Evolutionary conservation across 2,797 vertebrate genomes (phyloP).

Genomic region (Champsocephalus gunnari): DNA sequence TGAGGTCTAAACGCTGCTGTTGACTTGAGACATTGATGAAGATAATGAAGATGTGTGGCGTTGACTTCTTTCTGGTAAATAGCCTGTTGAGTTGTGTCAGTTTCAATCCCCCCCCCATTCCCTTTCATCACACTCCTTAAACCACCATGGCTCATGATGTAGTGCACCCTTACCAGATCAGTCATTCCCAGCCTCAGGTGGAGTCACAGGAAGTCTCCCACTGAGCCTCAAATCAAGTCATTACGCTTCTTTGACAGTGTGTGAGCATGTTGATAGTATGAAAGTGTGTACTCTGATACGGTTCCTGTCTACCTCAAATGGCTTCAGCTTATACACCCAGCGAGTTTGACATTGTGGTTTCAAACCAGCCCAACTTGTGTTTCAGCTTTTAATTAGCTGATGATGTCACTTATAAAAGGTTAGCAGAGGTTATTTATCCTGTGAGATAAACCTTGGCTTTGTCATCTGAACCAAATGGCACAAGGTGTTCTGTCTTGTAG

Average conservation of each 20-base stretch:
- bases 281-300: conserved; percentile 59
- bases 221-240: conserved; percentile 43
- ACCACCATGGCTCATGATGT: conserved; percentile 50
- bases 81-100: conserved; percentile 56
- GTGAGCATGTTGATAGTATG: conserved; percentile 43
- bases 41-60: conserved; percentile 57
- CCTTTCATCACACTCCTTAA: conserved; percentile 54
- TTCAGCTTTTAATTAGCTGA: conserved; percentile 19
- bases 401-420: conserved; percentile 22
- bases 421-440: conserved; percentile 38
- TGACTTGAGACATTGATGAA: conserved; percentile 66
- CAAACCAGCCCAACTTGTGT: conserved; percentile 50
- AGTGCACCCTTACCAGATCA: conserved; percentile 43
- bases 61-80: conserved; percentile 64
- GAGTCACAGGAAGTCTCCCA: conserved; percentile 52
- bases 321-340: conserved; percentile 58
- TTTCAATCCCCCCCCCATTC: conserved; percentile 35
- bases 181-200: conserved; percentile 61
- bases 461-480: neutral
- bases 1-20: conserved; percentile 78
- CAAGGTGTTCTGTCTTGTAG: neutral
- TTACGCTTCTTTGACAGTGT: conserved; percentile 33
- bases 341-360: conserved; percentile 58
- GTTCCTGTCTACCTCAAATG: conserved; percentile 82
- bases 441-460: neutral